Base-by-base conservation (phyloP, 2,113 vertebrate genomes). In the Pungitius pungitius region DNA sequence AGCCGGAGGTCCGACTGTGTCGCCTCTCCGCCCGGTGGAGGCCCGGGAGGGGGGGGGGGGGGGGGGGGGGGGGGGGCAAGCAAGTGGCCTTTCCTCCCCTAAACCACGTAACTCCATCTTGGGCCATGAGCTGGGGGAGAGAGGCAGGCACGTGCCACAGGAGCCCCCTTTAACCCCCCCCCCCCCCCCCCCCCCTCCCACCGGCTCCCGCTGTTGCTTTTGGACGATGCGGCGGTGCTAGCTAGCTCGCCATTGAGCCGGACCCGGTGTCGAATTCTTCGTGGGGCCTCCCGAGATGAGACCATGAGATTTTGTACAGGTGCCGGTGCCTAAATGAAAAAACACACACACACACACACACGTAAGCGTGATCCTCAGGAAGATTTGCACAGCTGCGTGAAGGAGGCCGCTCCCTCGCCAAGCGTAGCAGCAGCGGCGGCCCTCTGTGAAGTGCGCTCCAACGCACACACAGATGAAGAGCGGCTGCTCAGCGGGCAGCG, bases 361-460 rank as follows among this genome's bases (percentile, higher is more conserved):
- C 77, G 10, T 15, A 43, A 22, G 63, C 67, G 18, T 43, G 74
- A 79, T 85, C 70, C 74, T 51, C 58, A 30, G 66, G 78, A 81
- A 91, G 89, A 88, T 92, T 93, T 93, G 86, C 87, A 91, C 92
- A 92, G 92, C 91, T 93, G 92, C 78, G 66, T 75, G 83, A 75
- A 80, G 71, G 73, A 55, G 78, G 82, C 75, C 80, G 82, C 86
- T 84, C 88, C 88, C 74, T 83, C 67, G 70, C 69, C 74, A n/a
- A n/a, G 30, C 2, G 2, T 30, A 73, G 83, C 79, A 35, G 40
- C 59, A 75, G 73, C 79, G n/a, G 74, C 77, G 55, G 57, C 72
- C 71, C 68, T 85, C 80, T 89, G 77, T 84, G 76, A 89, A 84
- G 74, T 42, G 1, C 52, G 63, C 81, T 82, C 81, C 84, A 88